Evolutionary conservation across 2,113 vertebrate genomes (phyloP), one percentile per base, ranked within the genome.

Genomic region (Pogonocichla stellata): DNA sequence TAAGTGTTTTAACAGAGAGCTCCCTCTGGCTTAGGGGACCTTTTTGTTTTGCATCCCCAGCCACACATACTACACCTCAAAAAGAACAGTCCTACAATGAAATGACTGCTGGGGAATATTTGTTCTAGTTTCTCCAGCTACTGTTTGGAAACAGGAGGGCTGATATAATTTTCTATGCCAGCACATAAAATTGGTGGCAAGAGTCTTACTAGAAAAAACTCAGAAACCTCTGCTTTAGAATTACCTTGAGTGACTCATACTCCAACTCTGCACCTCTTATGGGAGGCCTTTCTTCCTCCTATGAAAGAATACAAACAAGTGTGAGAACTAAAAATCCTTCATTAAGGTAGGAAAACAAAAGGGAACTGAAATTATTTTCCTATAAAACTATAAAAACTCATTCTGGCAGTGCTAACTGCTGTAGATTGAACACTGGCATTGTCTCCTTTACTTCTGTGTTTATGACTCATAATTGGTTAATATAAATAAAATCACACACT

Each of bases 181-280:
- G 23, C 26, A 86, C 6, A 47, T 34, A 54, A 5, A 74, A 56
- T 1, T 64, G 16, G 18, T 80, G 47, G 48, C 29, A 88, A 53
- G 33, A 85, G 20, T 54, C 25, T 88, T 34, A 66, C 58, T 16
- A 60, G 58, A 65, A 95, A 89, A 62, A n/a, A 58, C 14, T 4
- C 14, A 89, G 53, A 72, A 86, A 88, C 12, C 11, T 74, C 53
- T 10, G 12, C 22, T 90, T 50, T 29, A 72, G 60, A 42, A 93
- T 98, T 98, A 99, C 99, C 99, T 99, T 99, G 70, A 99, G 99
- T 0, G 99, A 99, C 86, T 99, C 99, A 34, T 99, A 99, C 94
- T 99, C 99, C 97, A 99, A 96, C 91, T 99, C 99, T 33, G 99
- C 99, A 51, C 99, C 98, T 91, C 99, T 99, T 50, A 99, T 98